phyloP scores from a whole-genome alignment of 2,888 invertebrate genomes.

The Ypsolopha scabrella region DNA sequence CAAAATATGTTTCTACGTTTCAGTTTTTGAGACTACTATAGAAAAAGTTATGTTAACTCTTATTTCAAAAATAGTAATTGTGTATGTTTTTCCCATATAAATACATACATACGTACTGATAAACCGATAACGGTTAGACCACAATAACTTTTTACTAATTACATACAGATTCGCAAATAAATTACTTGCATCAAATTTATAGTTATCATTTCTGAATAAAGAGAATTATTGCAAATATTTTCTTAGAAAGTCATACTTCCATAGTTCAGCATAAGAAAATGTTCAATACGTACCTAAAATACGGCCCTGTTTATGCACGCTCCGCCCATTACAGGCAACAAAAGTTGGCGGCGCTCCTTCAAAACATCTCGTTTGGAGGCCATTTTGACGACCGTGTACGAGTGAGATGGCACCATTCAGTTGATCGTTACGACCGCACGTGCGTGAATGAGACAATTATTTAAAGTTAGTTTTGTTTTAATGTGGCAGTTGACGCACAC shows the following conservation, averaged over 20 bases:
- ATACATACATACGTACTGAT: too few relatives aligned
- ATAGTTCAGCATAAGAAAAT: conserved; percentile 4
- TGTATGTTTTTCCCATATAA: too few relatives aligned
- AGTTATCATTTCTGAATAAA: too few relatives aligned
- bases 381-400: conserved; percentile 64
- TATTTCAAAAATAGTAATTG: too few relatives aligned
- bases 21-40: too few relatives aligned
- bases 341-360: conserved; percentile 69
- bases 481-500: conserved; percentile 10
- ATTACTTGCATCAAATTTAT: too few relatives aligned
- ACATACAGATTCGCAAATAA: too few relatives aligned
- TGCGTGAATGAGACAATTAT: conserved; percentile 68
- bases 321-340: conserved; percentile 69
- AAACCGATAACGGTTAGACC: too few relatives aligned
- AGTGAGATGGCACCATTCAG: conserved; percentile 41
- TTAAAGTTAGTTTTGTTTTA: conserved; percentile 63
- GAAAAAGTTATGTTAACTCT: too few relatives aligned
- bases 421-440: conserved; percentile 34
- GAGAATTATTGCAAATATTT: not conserved
- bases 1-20: too few relatives aligned
- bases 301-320: conserved; percentile 54
- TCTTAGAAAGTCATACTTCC: not conserved
- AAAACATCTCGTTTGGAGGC: conserved; percentile 71
- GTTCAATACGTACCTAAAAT: conserved; percentile 20
- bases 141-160: too few relatives aligned